Evolutionary conservation across 2,888 invertebrate species (phyloP), one percentile per base, ranked within the genome.

Genomic region (Magallana nippona): DNA sequence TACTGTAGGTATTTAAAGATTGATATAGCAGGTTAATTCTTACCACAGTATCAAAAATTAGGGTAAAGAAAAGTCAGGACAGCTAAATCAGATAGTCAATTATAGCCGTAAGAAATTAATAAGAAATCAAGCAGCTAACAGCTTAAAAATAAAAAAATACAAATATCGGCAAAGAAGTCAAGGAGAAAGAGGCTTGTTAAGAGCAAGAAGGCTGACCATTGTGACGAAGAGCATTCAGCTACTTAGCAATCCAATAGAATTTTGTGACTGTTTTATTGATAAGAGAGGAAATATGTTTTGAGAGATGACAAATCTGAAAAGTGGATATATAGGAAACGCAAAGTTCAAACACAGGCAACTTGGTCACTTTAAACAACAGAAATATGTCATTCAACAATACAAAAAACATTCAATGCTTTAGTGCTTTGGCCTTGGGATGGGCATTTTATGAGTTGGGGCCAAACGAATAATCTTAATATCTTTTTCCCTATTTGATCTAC

Each of bases 221-320:
- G 27, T 15, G 15, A 44, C 15, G 22, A 13, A 15, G 32, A 71
- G 22, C 22, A 15, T 32, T 22, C 71, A 71, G 11, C 27, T 27
- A 44, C 44, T 44, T 44, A 44, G 44, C 8, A 27, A 71, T 71
- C 71, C 71, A 71, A 71, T 27, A 71, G 71, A 71, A 22, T 71
- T 71, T 71, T 71, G 71, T 32, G 71, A 71, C 27, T 71, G 71
- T 71, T 71, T 71, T 71, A 71, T 71, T 71, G 71, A 71, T 71
- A 32, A 15, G 32, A 22, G 71, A 71, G 79, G 79, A 79, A 79
- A 79, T 55, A 22, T 79, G 79, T 79, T 55, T 56, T 79, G 27
- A 56, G 79, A 79, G 55, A 56, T 79, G 55, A 79, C 79, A 57
- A 57, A 79, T 56, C 55, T 79, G 19, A 56, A 55, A 22, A 78